Percentiles rank a stretch among this genome's conserved stretches.
These are phyloP conservation scores for Chrysomela aeneicollis DNA, from an alignment of 2,888 invertebrate species.

Conservation along the genomic window DNA sequence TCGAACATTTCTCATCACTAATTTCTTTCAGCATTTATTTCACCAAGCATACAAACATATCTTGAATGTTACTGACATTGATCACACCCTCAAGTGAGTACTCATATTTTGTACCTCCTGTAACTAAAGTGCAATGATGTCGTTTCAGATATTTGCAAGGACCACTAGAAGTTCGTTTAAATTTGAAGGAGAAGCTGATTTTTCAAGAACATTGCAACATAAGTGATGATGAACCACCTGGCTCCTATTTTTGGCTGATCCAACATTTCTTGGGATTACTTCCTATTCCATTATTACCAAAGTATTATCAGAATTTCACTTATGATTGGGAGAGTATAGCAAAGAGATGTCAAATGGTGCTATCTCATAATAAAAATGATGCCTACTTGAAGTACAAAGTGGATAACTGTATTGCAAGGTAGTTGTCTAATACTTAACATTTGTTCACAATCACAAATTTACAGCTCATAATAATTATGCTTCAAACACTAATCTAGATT, in stretches of 20 bases:
- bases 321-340: constrained; percentile 43
- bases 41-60: background rate
- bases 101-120: background rate
- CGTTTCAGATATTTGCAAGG: constrained; percentile 29
- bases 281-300: constrained; percentile 46
- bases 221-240: constrained; percentile 29
- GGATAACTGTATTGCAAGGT: constrained; percentile 41
- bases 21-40: constrained; percentile 21
- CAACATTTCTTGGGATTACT: constrained; percentile 48
- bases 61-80: background rate
- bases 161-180: constrained; percentile 34
- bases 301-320: constrained; percentile 32
- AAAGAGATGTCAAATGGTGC: constrained; percentile 36
- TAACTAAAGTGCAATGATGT: background rate
- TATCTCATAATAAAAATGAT: constrained; percentile 27
- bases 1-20: background rate
- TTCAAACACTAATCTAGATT: no score
- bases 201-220: constrained; percentile 28
- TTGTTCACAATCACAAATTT: no score
- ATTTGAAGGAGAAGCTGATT: constrained; percentile 43
- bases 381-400: constrained; percentile 23
- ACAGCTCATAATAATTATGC: no score
- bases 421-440: constrained; percentile 7
- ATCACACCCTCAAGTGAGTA: constrained; percentile 3
- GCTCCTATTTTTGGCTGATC: constrained; percentile 46